Conservation (phyloP, 2,797 vertebrate genomes). For the Premnoplex brunnescens region DNA sequence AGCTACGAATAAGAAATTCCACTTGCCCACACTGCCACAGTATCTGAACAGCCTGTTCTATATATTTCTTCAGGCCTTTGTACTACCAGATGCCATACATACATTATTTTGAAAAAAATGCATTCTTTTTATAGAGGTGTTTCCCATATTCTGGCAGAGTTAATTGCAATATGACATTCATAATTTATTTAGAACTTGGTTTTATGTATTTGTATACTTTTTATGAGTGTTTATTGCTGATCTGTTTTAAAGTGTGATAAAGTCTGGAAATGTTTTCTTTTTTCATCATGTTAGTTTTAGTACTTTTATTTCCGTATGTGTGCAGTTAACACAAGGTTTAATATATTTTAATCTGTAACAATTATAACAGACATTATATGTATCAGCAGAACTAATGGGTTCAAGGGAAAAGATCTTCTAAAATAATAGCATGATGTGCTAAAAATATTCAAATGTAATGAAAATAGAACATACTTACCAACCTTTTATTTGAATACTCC, state of each 20-base stretch:
- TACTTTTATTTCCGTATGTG: not conserved
- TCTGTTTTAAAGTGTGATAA: not conserved
- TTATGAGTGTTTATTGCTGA: not conserved
- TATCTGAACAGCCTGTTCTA: conserved; percentile 51
- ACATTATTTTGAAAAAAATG: not conserved
- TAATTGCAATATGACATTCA: not conserved
- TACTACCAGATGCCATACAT: conserved; percentile 44
- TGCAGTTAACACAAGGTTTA: not conserved
- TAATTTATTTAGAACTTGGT: not conserved
- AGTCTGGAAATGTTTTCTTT: not conserved
- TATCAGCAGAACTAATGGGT: not conserved
- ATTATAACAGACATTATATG: not conserved
- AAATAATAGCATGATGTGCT: not conserved
- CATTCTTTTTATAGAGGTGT: conserved; percentile 33
- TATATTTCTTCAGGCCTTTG: conserved; percentile 49
- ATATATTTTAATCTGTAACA: not conserved
- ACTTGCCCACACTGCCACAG: conserved; percentile 28
- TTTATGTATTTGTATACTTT: not conserved
- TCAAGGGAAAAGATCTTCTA: not conserved
- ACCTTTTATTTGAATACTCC: not conserved
- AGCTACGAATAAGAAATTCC: conserved; percentile 43
- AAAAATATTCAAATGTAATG: not conserved
- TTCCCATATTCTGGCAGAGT: conserved; percentile 23
- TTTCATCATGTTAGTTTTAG: not conserved
- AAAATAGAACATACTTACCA: not conserved